Conservation (phyloP, 2,888 invertebrate genomes). For the Cheilosia vernalis region DNA sequence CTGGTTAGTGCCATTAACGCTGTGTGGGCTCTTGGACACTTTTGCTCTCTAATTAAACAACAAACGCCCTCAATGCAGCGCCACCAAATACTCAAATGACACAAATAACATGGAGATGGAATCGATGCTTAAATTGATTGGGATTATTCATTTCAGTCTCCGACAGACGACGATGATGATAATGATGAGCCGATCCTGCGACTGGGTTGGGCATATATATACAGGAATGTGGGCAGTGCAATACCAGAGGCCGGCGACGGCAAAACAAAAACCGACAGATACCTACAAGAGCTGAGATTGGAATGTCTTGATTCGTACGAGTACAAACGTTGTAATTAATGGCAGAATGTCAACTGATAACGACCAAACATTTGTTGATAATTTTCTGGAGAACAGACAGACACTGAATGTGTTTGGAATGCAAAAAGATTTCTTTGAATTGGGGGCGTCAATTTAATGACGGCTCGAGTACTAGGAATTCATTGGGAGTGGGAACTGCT, state of each 20-base stretch:
- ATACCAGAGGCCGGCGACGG: neutral
- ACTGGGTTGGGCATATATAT: conserved; percentile 24
- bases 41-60: conserved; percentile 41
- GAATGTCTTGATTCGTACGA: conserved; percentile 20
- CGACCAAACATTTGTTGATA: conserved; percentile 47
- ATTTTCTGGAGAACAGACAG: neutral
- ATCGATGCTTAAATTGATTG: conserved; percentile 36
- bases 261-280: neutral
- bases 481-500: neutral
- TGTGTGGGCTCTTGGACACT: conserved; percentile 8
- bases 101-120: neutral
- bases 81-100: neutral
- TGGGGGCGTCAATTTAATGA: neutral
- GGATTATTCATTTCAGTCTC: conserved; percentile 22
- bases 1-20: neutral
- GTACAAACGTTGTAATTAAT: conserved; percentile 54
- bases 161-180: neutral
- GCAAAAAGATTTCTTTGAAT: neutral
- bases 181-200: neutral
- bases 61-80: conserved; percentile 25
- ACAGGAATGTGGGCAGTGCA: neutral
- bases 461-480: conserved; percentile 4
- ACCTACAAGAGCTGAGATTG: conserved; percentile 33
- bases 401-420: neutral
- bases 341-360: conserved; percentile 67